A percentile compares a stretch with the other conserved stretches of the same genome.
Evolutionary conservation across 1,140 invertebrate genomes (phyloP).

Genomic region (Wiebesia pumilae): DNA sequence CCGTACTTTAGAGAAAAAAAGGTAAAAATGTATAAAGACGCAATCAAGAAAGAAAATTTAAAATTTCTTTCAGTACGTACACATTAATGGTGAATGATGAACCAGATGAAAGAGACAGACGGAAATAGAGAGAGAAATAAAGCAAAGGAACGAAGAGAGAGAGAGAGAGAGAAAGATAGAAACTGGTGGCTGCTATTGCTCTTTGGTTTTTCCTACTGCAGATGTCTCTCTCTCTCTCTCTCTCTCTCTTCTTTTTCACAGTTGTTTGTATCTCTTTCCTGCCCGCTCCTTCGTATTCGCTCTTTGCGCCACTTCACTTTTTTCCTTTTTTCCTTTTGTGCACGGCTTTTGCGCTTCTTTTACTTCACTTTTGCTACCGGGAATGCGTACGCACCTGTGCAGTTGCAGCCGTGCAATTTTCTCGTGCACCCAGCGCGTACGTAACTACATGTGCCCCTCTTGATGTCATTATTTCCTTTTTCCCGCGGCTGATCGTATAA

Average conservation of each 20-base stretch:
- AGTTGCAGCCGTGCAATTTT: constrained; percentile 2
- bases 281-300: neutral
- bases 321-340: neutral
- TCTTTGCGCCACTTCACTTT: neutral
- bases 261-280: constrained; percentile 16
- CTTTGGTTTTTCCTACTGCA: constrained; percentile 12
- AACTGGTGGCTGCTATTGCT: constrained; percentile 11
- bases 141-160: neutral
- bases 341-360: neutral
- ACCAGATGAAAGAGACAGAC: neutral
- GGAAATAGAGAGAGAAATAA: neutral
- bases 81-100: neutral
- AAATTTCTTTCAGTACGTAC: neutral
- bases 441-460: neutral
- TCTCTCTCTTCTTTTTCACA: neutral
- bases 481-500: constrained; percentile 1
- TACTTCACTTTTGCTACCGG: constrained; percentile 28
- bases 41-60: neutral
- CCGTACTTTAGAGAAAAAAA: neutral
- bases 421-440: neutral
- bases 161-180: constrained; percentile 3
- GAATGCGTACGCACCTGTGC: constrained; percentile 22
- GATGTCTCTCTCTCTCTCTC: neutral
- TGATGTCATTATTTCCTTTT: constrained; percentile 41
- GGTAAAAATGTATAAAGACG: neutral